Conservation (phyloP, 1,140 invertebrate genomes). For the Microplitis demolitor region DNA sequence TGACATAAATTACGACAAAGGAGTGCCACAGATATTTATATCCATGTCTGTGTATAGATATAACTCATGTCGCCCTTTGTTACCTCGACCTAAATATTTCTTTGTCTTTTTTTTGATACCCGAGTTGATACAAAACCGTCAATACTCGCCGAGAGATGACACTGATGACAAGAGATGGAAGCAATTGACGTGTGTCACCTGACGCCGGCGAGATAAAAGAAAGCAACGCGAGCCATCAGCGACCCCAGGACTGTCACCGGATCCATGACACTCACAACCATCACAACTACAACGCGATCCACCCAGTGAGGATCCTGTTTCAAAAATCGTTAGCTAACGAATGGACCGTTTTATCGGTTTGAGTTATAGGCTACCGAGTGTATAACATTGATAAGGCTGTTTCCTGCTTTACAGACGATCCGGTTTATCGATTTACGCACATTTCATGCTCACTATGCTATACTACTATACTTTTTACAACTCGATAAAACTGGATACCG, state of each 20-base stretch:
- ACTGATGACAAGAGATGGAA: background rate
- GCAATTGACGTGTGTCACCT: background rate
- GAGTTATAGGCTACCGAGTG: conserved; percentile 23
- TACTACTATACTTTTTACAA: too few species aligned
- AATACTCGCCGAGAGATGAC: background rate
- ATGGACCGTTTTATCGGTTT: conserved; percentile 22
- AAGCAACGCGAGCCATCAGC: background rate
- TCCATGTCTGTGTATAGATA: too few species aligned
- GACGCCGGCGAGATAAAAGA: conserved; percentile 19
- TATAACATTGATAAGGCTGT: conserved; percentile 24
- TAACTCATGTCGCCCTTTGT: too few species aligned
- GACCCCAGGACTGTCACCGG: background rate
- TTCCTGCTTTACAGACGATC: conserved; percentile 1
- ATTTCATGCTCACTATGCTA: background rate
- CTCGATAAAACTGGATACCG: too few species aligned
- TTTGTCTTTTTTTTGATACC: too few species aligned
- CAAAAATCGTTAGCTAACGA: conserved; percentile 23
- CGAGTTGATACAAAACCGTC: too few species aligned
- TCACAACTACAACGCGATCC: background rate
- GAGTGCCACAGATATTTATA: too few species aligned
- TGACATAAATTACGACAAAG: too few species aligned
- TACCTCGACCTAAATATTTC: too few species aligned
- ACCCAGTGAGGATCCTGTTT: conserved; percentile 9
- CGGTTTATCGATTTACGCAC: background rate
- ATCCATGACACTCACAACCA: background rate